Evolutionary conservation across 1,140 invertebrate species (phyloP), one percentile per base, ranked within the genome.

Genomic region (Chlorops oryzae): DNA sequence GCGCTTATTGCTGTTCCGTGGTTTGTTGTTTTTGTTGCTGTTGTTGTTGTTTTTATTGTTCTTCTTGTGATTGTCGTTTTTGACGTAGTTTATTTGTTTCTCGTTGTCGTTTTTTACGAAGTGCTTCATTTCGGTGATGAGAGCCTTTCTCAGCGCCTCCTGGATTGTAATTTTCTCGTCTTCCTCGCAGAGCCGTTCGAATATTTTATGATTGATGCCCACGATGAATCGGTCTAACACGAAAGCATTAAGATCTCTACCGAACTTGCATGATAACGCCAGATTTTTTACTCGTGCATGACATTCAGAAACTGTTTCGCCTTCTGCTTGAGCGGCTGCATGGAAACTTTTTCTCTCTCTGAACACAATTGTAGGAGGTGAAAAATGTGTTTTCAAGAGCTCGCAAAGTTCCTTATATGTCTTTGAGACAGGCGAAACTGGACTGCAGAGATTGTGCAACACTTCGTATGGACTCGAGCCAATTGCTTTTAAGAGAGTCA

Each of bases 141-240:
- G 18, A 13, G 44, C 44, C 24, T 46, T 46, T 35, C 44, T 34
- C 12, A 46, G 44, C 9, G 47, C 47, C 7, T 49, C 25, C 22
- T 49, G 38, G 21, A 40, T 32, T 28, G 47, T 41, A n/a, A 49
- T 37, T 37, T 47, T 32, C 22, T 49, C 25, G 2, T 49, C 38
- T n/a, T 49, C 47, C 34, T 49, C 47, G 17, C 47, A 49, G n/a
- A 49, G 27, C 22, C 38, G 37, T 13, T 50, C 48, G 44, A 43
- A 50, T 21, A 50, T 43, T 43, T 50, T 43, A 32, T 43, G 12
- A 12, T 35, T 43, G 32, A 42, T 34, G 13, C 32, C 48, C 48
- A 40, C 35, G 13, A 50, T 38, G 38, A 50, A 50, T 6, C 32
- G 20, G 34, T 50, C 40, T 18, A 44, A 18, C 23, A 50, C 32